Conservation (phyloP, 35 echinoderm and acorn worm genomes). For the Ophioderma brevispina region DNA sequence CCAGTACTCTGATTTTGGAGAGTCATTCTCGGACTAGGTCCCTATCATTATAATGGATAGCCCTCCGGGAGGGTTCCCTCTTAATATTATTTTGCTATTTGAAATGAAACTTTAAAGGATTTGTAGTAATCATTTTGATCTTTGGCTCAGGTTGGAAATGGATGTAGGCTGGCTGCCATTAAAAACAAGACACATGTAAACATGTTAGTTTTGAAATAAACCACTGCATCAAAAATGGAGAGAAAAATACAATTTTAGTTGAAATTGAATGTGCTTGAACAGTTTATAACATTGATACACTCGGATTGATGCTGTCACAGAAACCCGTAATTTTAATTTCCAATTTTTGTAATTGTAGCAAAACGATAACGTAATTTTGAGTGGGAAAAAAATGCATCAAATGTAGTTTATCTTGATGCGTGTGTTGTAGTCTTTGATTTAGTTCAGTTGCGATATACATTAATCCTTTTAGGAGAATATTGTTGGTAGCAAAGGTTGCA, state of each 20-base stretch:
- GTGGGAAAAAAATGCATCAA: no score
- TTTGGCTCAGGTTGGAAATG: neutral
- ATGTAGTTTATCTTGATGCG: neutral
- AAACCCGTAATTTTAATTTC: neutral
- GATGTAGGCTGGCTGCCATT: no score
- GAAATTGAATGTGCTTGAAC: no score
- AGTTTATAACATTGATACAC: no score
- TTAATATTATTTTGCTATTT: neutral
- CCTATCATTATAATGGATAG: constrained; percentile 7
- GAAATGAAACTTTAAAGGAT: neutral
- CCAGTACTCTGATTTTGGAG: neutral
- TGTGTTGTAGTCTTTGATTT: neutral
- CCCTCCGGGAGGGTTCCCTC: neutral
- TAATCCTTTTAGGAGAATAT: neutral
- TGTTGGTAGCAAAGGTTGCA: neutral
- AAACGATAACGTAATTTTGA: neutral
- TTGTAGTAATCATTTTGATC: neutral
- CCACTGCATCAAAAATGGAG: no score
- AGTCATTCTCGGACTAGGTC: neutral
- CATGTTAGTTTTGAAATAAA: no score
- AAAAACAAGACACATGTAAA: no score
- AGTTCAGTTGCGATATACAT: neutral
- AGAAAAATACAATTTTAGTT: no score
- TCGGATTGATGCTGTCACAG: no score
- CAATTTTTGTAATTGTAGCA: neutral